These are phyloP conservation scores for Mobula birostris DNA, from an alignment of 2,113 vertebrate genomes.

Conservation along the genomic window DNA sequence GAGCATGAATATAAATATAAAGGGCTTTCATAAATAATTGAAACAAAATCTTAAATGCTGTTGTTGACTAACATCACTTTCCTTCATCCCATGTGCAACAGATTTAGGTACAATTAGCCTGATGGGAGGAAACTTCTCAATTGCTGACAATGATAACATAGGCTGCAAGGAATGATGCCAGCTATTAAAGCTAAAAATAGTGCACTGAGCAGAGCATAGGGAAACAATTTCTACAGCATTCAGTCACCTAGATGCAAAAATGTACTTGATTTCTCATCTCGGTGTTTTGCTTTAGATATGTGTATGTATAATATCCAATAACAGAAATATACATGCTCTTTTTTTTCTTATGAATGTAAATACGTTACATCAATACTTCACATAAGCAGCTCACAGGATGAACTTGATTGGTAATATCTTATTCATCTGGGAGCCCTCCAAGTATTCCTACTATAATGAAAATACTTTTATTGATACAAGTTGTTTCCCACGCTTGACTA, in stretches of 20 bases:
- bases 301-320: too few species aligned
- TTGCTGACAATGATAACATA: not conserved
- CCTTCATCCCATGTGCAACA: not conserved
- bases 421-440: not conserved
- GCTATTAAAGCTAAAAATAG: conserved; percentile 8
- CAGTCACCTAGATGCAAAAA: not conserved
- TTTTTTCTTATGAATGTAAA: not conserved
- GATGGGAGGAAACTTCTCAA: not conserved
- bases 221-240: not conserved
- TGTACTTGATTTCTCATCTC: not conserved
- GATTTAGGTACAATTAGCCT: not conserved
- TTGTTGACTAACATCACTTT: not conserved
- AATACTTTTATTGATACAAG: not conserved
- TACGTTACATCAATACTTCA: not conserved
- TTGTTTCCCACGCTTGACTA: not conserved
- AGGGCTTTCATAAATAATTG: not conserved
- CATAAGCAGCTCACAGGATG: not conserved
- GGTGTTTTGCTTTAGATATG: not conserved
- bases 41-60: conserved; percentile 6
- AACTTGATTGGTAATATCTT: not conserved
- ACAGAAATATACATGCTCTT: not conserved
- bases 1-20: not conserved
- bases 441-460: not conserved
- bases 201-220: not conserved
- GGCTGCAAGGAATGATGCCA: not conserved